These are phyloP conservation scores for Tyria jacobaeae DNA, from an alignment of 2,888 invertebrate species.

Conservation along the genomic window DNA sequence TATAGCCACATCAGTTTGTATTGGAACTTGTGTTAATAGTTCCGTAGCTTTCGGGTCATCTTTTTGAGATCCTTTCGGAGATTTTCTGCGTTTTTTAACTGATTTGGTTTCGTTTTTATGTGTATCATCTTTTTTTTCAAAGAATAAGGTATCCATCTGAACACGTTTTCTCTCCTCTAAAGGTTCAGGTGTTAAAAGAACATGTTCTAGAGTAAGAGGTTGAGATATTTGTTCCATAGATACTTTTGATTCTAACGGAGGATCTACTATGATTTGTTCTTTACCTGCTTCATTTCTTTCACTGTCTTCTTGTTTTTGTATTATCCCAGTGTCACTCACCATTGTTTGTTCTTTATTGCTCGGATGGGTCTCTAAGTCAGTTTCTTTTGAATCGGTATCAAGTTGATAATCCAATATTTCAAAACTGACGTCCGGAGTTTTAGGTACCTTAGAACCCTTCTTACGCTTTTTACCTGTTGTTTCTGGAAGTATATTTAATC, in stretches of 20 bases:
- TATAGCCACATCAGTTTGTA: slow-evolving; percentile 14
- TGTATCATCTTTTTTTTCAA: slow-evolving; percentile 35
- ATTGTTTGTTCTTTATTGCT: slow-evolving; percentile 24
- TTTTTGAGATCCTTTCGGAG: slow-evolving; percentile 44
- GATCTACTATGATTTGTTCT: slow-evolving; percentile 15
- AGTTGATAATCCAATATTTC: slow-evolving; percentile 26
- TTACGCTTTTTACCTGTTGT: slow-evolving; percentile 54
- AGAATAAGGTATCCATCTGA: slow-evolving; percentile 22
- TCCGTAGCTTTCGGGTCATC: slow-evolving; percentile 24
- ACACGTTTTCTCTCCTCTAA: slow-evolving; percentile 25
- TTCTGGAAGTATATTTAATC: slow-evolving; percentile 37
- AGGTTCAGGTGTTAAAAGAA: slow-evolving; percentile 38
- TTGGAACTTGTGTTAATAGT: slow-evolving; percentile 13
- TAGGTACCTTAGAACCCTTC: slow-evolving; percentile 51
- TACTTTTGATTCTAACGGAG: slow-evolving; percentile 16
- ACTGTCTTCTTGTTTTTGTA: slow-evolving; percentile 23
- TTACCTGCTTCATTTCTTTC: slow-evolving; percentile 23
- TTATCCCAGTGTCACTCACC: slow-evolving; percentile 29
- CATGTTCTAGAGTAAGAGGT: slow-evolving; percentile 25
- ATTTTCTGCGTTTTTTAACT: slow-evolving; percentile 60
- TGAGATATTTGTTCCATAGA: not conserved
- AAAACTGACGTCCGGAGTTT: slow-evolving; percentile 27
- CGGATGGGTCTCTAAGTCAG: slow-evolving; percentile 5
- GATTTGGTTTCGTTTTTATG: slow-evolving; percentile 44
- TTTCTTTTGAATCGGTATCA: slow-evolving; percentile 19